These are phyloP conservation scores for Choreutis nemorana DNA, from an alignment of 2,888 invertebrate genomes.

Conservation along the genomic window DNA sequence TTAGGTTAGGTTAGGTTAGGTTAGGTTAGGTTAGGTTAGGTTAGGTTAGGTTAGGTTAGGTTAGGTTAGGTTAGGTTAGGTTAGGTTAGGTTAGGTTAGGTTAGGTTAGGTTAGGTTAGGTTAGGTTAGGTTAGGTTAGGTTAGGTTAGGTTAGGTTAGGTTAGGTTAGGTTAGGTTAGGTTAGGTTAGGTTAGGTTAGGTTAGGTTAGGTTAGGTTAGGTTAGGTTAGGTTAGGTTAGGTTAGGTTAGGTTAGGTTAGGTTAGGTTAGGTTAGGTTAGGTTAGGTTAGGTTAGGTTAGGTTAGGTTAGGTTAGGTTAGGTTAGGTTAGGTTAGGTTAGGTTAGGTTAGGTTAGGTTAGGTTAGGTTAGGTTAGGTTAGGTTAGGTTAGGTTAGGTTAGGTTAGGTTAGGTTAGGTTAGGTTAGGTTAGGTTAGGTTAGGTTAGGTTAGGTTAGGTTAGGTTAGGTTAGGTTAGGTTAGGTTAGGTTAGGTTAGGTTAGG, in stretches of 20 bases:
- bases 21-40: slow-evolving; percentile 13
- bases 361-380: slow-evolving; percentile 3
- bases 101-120: slow-evolving; percentile 12
- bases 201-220: slow-evolving; percentile 3
- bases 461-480: slow-evolving; percentile 3
- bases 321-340: slow-evolving; percentile 3
- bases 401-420: slow-evolving; percentile 3
- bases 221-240: slow-evolving; percentile 3
- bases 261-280: slow-evolving; percentile 3
- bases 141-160: slow-evolving; percentile 7
- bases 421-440: slow-evolving; percentile 6
- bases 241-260: slow-evolving; percentile 3
- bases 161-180: slow-evolving; percentile 3
- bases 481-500: slow-evolving; percentile 3
- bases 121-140: slow-evolving; percentile 12
- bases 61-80: slow-evolving; percentile 10
- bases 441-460: slow-evolving; percentile 9
- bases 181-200: slow-evolving; percentile 3
- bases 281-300: slow-evolving; percentile 3
- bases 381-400: slow-evolving; percentile 3
- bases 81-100: slow-evolving; percentile 10
- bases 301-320: slow-evolving; percentile 3
- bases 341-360: slow-evolving; percentile 3
- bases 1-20: slow-evolving; percentile 10
- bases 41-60: slow-evolving; percentile 8